A percentile compares a stretch with the other conserved stretches of the same genome.
Conservation (phyloP, 2,888 invertebrate species). For the Poecilobothrus nobilitatus region DNA sequence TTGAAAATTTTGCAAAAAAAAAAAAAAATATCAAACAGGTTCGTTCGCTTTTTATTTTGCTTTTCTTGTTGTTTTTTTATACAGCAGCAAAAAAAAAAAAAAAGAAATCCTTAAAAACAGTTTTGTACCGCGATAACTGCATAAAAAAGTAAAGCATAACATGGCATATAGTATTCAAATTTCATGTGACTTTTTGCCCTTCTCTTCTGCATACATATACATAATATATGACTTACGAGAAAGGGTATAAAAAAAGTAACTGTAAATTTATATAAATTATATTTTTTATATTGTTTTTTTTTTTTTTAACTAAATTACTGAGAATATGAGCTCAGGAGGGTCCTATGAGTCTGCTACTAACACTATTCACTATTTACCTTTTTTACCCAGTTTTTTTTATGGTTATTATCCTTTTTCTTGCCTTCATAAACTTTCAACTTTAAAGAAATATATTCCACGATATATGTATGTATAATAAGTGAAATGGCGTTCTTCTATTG, state of each 20-base stretch:
- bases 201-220: neutral
- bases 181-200: neutral
- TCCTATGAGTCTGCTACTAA: neutral
- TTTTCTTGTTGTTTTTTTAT: no score
- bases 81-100: neutral
- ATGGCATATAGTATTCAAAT: no score
- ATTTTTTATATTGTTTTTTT: neutral
- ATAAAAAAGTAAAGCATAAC: neutral
- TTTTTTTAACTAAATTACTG: neutral
- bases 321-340: neutral
- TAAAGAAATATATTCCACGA: no score
- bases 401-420: no score
- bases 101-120: neutral
- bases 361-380: no score
- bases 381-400: no score
- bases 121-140: neutral
- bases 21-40: no score
- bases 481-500: no score
- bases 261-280: neutral
- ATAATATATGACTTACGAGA: neutral
- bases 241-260: neutral
- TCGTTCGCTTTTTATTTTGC: no score
- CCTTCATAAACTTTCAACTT: no score
- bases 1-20: no score
- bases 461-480: no score